A percentile compares a stretch with the other conserved stretches of the same genome.
These are phyloP conservation scores for Hypomesus transpacificus DNA, from an alignment of 2,113 vertebrate genomes.

Conservation along the genomic window DNA sequence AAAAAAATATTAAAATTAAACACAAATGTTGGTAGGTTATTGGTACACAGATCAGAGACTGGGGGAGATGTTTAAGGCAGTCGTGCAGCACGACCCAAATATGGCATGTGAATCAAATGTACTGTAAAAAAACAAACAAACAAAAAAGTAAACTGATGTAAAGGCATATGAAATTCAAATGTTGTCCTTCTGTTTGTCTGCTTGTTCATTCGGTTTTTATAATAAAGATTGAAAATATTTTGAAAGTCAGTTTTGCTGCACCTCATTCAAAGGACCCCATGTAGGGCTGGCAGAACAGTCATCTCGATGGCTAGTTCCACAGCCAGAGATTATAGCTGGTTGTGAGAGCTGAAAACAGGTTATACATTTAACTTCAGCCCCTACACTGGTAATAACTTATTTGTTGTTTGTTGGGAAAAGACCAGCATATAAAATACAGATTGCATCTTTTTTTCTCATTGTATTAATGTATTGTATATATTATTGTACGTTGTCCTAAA, in stretches of 20 bases:
- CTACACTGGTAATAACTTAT: no score
- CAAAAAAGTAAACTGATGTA: slow-evolving; percentile 36
- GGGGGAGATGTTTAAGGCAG: slow-evolving; percentile 10
- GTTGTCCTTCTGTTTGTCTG: slow-evolving; percentile 27
- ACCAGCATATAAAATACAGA: no score
- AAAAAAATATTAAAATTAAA: slow-evolving; percentile 15
- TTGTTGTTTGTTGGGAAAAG: no score
- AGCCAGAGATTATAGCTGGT: no score
- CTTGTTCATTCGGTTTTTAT: slow-evolving; percentile 44
- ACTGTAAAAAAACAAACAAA: slow-evolving; percentile 36
- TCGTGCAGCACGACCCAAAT: slow-evolving; percentile 27
- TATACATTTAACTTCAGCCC: no score
- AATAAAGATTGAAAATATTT: slow-evolving; percentile 60
- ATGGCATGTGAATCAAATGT: slow-evolving; percentile 42
- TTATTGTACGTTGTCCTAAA: no score
- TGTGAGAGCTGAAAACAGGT: no score
- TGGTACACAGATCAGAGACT: slow-evolving; percentile 2
- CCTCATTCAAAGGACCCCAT: not conserved
- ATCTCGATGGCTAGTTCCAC: not conserved
- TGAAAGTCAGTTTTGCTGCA: slow-evolving; percentile 28
- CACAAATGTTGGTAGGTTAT: not conserved
- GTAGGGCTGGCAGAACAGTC: not conserved
- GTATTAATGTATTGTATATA: no score
- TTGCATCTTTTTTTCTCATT: no score
- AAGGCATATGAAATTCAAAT: slow-evolving; percentile 39